phyloP scores from a whole-genome alignment of 2,888 invertebrate species.

The Eumerus sabulonum region DNA sequence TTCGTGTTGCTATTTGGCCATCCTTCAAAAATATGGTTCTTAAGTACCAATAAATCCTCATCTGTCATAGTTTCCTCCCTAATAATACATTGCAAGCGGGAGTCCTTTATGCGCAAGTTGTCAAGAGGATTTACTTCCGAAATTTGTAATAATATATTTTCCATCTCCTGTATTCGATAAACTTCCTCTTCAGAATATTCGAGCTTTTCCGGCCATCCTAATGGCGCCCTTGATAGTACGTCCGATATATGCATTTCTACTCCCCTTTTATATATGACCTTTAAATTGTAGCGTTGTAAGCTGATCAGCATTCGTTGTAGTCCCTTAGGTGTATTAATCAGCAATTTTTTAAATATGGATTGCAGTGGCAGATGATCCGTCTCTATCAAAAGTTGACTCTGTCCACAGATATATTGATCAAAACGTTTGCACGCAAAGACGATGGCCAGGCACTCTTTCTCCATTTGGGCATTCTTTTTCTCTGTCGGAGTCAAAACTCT shows the following conservation, averaged over 20 bases:
- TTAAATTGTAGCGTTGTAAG: slow-evolving; percentile 21
- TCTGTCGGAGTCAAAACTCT: background rate
- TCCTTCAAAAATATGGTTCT: slow-evolving; percentile 11
- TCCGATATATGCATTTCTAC: background rate
- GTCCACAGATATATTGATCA: slow-evolving; percentile 9
- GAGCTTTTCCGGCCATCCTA: no score
- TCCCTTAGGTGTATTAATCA: background rate
- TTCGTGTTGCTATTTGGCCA: slow-evolving; percentile 13
- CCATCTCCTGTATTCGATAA: slow-evolving; percentile 9
- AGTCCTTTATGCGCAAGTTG: slow-evolving; percentile 7
- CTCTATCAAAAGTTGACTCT: background rate
- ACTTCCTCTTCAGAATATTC: background rate
- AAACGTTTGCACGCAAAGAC: slow-evolving; percentile 13
- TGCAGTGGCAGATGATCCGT: slow-evolving; percentile 2
- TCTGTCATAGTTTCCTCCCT: slow-evolving; percentile 4
- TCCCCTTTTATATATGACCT: background rate
- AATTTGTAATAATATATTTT: slow-evolving; percentile 14
- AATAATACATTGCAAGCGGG: slow-evolving; percentile 14
- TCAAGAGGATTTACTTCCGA: slow-evolving; percentile 10
- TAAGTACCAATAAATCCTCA: slow-evolving; percentile 7
- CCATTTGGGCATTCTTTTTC: slow-evolving; percentile 13
- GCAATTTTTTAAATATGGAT: slow-evolving; percentile 18
- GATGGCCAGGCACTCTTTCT: slow-evolving; percentile 3
- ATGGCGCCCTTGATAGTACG: background rate
- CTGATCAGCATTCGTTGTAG: no score